Conservation (phyloP, 2,113 vertebrate genomes). For the Elephas maximus region DNA sequence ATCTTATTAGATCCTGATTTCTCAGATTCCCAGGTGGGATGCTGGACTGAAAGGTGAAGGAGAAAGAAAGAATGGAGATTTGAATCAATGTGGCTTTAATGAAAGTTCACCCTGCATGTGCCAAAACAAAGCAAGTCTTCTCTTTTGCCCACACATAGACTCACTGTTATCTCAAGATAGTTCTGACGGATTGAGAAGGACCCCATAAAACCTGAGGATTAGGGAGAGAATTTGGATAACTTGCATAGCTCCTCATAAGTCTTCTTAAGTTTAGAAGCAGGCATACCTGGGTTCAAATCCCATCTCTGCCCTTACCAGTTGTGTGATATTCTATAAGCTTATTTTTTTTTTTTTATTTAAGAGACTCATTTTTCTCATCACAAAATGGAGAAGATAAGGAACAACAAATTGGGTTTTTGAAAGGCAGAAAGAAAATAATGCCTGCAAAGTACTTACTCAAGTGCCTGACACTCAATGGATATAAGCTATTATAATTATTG, state of each 20-base stretch:
- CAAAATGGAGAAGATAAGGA: not conserved
- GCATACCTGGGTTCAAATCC: not conserved
- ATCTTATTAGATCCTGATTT: not conserved
- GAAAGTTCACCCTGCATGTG: not conserved
- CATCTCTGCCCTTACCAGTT: not conserved
- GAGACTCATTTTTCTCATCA: not conserved
- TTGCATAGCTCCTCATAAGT: not conserved
- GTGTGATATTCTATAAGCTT: not conserved
- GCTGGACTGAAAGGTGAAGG: not conserved
- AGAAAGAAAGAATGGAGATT: not conserved
- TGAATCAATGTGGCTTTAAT: not conserved
- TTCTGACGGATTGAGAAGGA: not conserved
- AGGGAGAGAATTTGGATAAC: not conserved
- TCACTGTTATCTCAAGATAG: not conserved
- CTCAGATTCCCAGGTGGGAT: not conserved
- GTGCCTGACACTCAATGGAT: not conserved
- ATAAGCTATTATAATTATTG: not conserved
- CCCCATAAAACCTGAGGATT: not conserved
- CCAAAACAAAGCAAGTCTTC: not conserved
- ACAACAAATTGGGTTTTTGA: not conserved
- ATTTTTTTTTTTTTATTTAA: constrained; percentile 5
- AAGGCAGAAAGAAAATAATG: not conserved
- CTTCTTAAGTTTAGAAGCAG: not conserved
- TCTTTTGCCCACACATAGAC: not conserved
- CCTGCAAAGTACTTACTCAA: not conserved